Evolutionary conservation across 2,113 vertebrate genomes (phyloP), one percentile per base, ranked within the genome.

Genomic region (Sinocyclocheilus maitianheensis): DNA sequence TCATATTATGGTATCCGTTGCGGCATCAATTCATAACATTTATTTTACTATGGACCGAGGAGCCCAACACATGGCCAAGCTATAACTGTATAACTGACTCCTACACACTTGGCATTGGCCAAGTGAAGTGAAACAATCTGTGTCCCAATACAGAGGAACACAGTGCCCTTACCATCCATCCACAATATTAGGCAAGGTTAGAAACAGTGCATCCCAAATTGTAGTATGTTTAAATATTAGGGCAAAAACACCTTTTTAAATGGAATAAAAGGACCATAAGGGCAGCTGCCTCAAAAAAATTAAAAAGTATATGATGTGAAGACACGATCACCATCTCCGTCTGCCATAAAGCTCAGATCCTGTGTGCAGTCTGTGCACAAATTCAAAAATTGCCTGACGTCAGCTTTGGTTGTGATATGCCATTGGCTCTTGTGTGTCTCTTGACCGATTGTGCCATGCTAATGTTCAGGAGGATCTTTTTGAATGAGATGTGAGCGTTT

Each of bases 21-120:
- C 26, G 8, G 34, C 34, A 10, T 34, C 80, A 53, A 53, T 71
- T 71, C 63, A 69, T 51, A 65, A 20, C 34, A 65, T 65, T 11
- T 65, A 48, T 65, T 81, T 65, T 65, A 65, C 58, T 65, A 26
- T 81, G 60, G 60, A 65, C 34, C 7, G 4, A 46, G 7, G 60
- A 46, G 78, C 40, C 40, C 55, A 26, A 81, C 12, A 46, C 79
- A 81, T 30, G 37, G n/a, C 22, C 40, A 48, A 67, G 58, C 20
- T 43, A 63, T 40, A 80, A 80, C 78, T 80, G 30, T 43, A 43
- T 7, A 46, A 48, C 37, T 63, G 14, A 81, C 79, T 81, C 79
- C 79, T 48, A 81, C 60, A 20, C n/a, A 67, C 62, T 46, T 67
- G 37, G 62, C 62, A 67, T 37, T n/a, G 8, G 8, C 14, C 24